A percentile compares a stretch with the other conserved stretches of the same genome.
Conservation (phyloP, 2,797 vertebrate genomes). For the Sebastes oblongus region DNA sequence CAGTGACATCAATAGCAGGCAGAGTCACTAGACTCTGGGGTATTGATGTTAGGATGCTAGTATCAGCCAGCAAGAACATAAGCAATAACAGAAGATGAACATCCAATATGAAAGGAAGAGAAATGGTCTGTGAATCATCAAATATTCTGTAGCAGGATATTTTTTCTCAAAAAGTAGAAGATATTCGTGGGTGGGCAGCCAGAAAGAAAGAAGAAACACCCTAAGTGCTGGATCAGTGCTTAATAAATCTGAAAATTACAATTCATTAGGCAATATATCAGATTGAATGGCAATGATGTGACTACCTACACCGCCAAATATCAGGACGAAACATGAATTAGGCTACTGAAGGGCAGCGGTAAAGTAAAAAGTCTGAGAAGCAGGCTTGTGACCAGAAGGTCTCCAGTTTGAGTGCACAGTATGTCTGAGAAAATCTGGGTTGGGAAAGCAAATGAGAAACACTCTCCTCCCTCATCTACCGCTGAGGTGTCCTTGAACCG, state of each 20-base stretch:
- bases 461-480: constrained; percentile 35
- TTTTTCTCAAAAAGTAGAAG: not conserved
- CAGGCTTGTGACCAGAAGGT: constrained; percentile 13
- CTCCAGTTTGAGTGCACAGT: constrained; percentile 27
- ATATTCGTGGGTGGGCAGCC: not conserved
- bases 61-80: not conserved
- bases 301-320: not conserved
- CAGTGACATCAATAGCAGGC: constrained; percentile 2
- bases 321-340: not conserved
- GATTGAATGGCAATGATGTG: constrained; percentile 4
- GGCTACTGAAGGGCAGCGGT: not conserved
- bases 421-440: constrained; percentile 35
- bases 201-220: not conserved
- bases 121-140: not conserved
- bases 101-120: not conserved
- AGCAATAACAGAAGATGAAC: not conserved
- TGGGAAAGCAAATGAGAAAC: constrained; percentile 50
- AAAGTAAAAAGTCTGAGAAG: constrained; percentile 5
- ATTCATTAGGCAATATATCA: constrained; percentile 32
- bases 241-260: constrained; percentile 50
- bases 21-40: not conserved
- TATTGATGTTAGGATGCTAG: not conserved
- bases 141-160: not conserved
- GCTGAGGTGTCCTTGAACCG: constrained; percentile 69
- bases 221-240: not conserved